Conservation (phyloP, 2,797 vertebrate genomes). For the Gymnodraco acuticeps region DNA sequence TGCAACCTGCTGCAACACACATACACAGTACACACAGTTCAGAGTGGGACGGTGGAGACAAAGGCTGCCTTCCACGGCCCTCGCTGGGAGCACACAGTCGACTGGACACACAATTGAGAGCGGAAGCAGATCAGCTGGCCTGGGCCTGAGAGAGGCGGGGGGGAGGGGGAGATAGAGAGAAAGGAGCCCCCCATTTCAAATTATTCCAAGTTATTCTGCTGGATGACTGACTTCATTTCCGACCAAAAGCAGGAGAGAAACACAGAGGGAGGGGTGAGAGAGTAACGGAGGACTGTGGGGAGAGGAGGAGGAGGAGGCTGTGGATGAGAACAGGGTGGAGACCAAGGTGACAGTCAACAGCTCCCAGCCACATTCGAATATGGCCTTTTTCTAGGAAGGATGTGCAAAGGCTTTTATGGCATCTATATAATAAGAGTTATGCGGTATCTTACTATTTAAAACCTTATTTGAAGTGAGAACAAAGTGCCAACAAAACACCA, state of each 20-base stretch:
- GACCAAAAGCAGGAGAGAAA: slow-evolving; percentile 76
- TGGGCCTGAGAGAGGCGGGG: slow-evolving; percentile 59
- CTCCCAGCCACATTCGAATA: slow-evolving; percentile 45
- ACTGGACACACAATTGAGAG: slow-evolving; percentile 85
- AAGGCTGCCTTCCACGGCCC: slow-evolving; percentile 75
- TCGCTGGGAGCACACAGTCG: slow-evolving; percentile 82
- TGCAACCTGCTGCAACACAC: slow-evolving; percentile 42
- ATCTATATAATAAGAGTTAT: not conserved
- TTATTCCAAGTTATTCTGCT: slow-evolving; percentile 87
- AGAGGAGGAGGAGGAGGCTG: slow-evolving; percentile 21
- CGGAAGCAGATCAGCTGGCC: slow-evolving; percentile 86
- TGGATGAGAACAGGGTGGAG: slow-evolving; percentile 63
- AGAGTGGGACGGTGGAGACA: slow-evolving; percentile 74
- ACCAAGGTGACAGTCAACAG: slow-evolving; percentile 65
- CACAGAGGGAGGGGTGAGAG: slow-evolving; percentile 62
- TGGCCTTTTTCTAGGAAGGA: slow-evolving; percentile 28
- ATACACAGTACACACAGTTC: slow-evolving; percentile 48
- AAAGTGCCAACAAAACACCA: not conserved
- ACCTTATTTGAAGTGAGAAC: not conserved
- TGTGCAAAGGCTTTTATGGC: not conserved
- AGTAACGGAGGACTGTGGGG: slow-evolving; percentile 42
- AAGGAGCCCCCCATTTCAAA: slow-evolving; percentile 78
- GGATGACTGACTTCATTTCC: slow-evolving; percentile 88
- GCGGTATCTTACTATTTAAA: not conserved
- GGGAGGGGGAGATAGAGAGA: slow-evolving; percentile 50